These are phyloP conservation scores for Podocnemis expansa DNA, from an alignment of 2,113 vertebrate species.

Conservation along the genomic window DNA sequence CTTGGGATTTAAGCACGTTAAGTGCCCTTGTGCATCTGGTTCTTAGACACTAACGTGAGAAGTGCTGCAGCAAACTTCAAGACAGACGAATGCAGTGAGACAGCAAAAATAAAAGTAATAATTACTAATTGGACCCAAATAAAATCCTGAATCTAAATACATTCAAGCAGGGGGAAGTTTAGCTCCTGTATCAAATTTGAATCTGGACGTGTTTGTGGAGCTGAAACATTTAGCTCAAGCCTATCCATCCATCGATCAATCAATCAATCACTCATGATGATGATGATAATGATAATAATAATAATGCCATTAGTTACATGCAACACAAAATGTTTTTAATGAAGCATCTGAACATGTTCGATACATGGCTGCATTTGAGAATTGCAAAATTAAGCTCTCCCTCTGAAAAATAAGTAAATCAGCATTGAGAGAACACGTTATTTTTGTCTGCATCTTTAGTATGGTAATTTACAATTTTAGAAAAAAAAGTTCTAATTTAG, in stretches of 20 bases:
- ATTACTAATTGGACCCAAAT: not conserved
- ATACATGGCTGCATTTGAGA: not conserved
- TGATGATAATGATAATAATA: no score
- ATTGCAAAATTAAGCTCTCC: not conserved
- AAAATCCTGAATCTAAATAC: not conserved
- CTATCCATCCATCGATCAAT: not conserved
- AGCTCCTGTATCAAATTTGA: not conserved
- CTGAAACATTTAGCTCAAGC: not conserved
- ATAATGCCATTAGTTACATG: not conserved
- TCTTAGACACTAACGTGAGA: not conserved
- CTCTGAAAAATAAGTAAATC: not conserved
- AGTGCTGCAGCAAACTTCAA: not conserved
- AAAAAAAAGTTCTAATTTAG: slow-evolving; percentile 24
- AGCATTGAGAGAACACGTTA: not conserved
- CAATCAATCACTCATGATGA: no score
- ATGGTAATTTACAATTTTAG: not conserved
- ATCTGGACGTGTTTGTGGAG: not conserved
- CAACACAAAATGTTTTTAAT: not conserved
- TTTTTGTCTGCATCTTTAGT: not conserved
- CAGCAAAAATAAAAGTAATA: not conserved
- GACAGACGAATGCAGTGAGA: not conserved
- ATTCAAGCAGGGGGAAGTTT: not conserved
- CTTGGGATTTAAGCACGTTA: not conserved
- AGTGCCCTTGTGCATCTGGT: not conserved
- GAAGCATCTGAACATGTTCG: not conserved